Evolutionary conservation across 2,888 invertebrate species (phyloP), one percentile per base, ranked within the genome.

Genomic region (Amitus sp.): DNA sequence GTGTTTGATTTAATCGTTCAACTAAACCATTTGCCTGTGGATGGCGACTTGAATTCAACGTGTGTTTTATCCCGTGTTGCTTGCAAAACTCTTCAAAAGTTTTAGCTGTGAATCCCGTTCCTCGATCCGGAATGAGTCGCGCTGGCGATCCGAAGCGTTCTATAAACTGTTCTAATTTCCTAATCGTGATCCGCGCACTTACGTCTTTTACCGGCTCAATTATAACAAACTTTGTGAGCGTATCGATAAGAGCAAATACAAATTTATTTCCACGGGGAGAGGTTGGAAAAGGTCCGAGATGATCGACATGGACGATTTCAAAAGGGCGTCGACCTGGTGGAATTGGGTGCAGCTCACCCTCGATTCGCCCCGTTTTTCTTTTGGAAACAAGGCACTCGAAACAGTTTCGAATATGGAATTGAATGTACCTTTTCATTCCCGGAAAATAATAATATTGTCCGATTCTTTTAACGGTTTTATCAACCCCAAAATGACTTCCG

Each of bases 311-410:
- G 1, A 69, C 48, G 0, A 60, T 20, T 0, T 20, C 64, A 48
- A 69, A 70, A 1, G 66, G 68, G 28, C 62, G n/a, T 19, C 30
- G 20, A 2, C 64, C 68, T 3, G 62, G 61, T 10, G 47, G 47
- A 2, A 53, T 53, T 6, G 46, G 53, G 19, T 53, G 45, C 1
- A 52, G 18, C 19, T 52, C 34, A 5, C 52, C 52, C 6, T 52
- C 20, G 1, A 5, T 30, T 9, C 37, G 30, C 6, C 51, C 51
- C 10, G 43, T 1, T 30, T 51, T 51, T 30, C 18, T 20, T 20
- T 51, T 51, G 1, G 50, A 28, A 12, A 28, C 10, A n/a, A 42
- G 40, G 17, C 50, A 50, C 15, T 19, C 4, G 4, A 50, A 15
- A 23, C 50, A 50, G 19, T 42, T 50, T 23, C 23, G 40, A 17